Base-by-base conservation (phyloP, 2,113 vertebrate species). In the Copsychus sechellarum region DNA sequence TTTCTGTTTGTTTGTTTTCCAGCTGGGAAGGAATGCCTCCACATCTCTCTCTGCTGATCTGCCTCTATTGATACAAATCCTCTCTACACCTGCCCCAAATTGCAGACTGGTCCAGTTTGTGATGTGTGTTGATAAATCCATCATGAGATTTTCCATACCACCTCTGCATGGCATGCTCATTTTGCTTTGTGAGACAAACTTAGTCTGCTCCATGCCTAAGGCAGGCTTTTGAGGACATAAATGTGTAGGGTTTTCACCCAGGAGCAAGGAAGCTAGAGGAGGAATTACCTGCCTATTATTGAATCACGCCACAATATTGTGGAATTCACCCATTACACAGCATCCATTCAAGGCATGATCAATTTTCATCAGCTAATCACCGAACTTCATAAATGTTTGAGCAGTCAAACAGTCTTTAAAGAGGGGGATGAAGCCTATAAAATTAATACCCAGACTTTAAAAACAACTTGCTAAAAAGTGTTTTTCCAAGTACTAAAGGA, bases 61-160 rank as follows among this genome's bases (percentile, higher is more conserved):
- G 13, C 16, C 29, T 2, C 0, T 28, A 18, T 11, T 1, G 1
- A 42, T 24, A 5, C 12, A 19, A 12, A 57, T 1, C 6, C 29
- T 82, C 22, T 23, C 25, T 53, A 33, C 36, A 28, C 5, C 11
- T 26, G 28, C 16, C 24, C 42, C 2, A 1, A 58, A 13, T 29
- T 62, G 20, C 69, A 45, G 5, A 9, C 12, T 47, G 3, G 12
- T 65, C 42, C 33, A 62, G 12, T 48, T 12, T 40, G 16, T 51
- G 47, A 61, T 23, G 12, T 66, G 11, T 54, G 50, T 29, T 3
- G 0, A 40, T 6, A 43, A 19, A 62, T 29, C 29, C 34, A 54
- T 31, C 36, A 20, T 12, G 51, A 79, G 9, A 71, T 86, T 77
- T 90, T 54, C 50, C 28, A 31, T n/a, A 7, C 6, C 13, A 17